These are phyloP conservation scores for Araneus ventricosus DNA, from an alignment of 1,140 invertebrate genomes.

Conservation along the genomic window DNA sequence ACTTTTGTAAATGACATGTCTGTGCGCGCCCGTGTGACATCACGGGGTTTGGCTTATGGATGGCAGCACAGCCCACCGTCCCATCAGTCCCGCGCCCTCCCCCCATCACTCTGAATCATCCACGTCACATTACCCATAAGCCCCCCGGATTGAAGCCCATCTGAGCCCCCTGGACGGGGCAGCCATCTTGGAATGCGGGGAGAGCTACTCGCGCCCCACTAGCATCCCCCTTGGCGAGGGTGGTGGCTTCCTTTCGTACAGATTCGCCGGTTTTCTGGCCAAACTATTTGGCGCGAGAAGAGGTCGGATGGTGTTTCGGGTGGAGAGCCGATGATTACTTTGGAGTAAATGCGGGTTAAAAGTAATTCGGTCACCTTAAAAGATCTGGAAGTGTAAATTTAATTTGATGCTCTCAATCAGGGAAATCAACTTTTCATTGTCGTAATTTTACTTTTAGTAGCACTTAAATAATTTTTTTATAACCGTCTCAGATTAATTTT, in stretches of 20 bases:
- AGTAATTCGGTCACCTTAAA: too few species aligned
- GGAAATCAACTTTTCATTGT: neutral
- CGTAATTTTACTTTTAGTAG: too few species aligned
- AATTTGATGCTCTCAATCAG: neutral
- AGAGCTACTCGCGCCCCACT: neutral
- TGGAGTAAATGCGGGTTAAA: too few species aligned
- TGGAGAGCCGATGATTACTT: too few species aligned
- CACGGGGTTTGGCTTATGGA: slow-evolving; percentile 72
- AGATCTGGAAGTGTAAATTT: neutral
- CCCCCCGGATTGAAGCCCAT: slow-evolving; percentile 74
- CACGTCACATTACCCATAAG: slow-evolving; percentile 75
- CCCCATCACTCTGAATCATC: slow-evolving; percentile 74
- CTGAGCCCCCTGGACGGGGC: slow-evolving; percentile 71
- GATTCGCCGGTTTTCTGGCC: neutral
- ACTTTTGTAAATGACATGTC: slow-evolving; percentile 75
- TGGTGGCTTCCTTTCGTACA: neutral
- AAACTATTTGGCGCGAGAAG: neutral
- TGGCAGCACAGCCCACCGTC: slow-evolving; percentile 57
- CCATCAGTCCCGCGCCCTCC: slow-evolving; percentile 59
- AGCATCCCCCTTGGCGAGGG: neutral
- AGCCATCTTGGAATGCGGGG: slow-evolving; percentile 53
- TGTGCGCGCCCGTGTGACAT: slow-evolving; percentile 62
- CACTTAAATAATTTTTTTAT: too few species aligned
- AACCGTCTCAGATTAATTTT: too few species aligned
- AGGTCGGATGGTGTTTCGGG: too few species aligned